phyloP scores from a whole-genome alignment of 2,888 invertebrate species.

The Taphrorychus bicolor region DNA sequence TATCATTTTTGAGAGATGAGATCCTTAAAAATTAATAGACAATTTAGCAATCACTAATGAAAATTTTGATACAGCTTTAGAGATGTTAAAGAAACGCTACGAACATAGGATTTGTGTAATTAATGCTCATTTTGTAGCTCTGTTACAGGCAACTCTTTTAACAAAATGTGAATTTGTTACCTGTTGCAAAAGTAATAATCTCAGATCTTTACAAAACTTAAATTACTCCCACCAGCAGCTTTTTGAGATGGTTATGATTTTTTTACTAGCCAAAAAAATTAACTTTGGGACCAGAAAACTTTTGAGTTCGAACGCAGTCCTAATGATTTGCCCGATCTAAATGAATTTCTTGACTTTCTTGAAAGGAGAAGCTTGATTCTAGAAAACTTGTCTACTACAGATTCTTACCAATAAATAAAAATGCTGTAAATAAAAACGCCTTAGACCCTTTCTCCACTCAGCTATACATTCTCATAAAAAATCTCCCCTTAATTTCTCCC shows the following conservation, averaged over 20 bases:
- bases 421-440: no score
- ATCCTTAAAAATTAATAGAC: slow-evolving; percentile 6
- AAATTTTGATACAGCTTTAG: slow-evolving; percentile 15
- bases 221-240: not conserved
- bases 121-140: slow-evolving; percentile 3
- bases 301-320: not conserved
- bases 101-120: not conserved
- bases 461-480: no score
- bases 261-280: not conserved
- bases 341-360: not conserved
- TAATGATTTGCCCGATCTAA: not conserved
- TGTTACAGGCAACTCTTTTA: not conserved
- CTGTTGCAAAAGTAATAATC: not conserved
- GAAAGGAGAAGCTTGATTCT: not conserved
- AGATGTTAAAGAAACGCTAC: slow-evolving; percentile 8
- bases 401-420: no score
- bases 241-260: slow-evolving; percentile 8
- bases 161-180: slow-evolving; percentile 1
- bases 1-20: slow-evolving; percentile 7
- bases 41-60: slow-evolving; percentile 3
- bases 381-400: not conserved
- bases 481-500: no score
- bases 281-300: not conserved
- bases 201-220: slow-evolving; percentile 5
- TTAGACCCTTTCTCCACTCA: no score